A percentile compares a stretch with the other conserved stretches of the same genome.
Conservation (phyloP, 37 sponge, comb jelly and placozoan genomes). For the Cladorhizidae sp. region DNA sequence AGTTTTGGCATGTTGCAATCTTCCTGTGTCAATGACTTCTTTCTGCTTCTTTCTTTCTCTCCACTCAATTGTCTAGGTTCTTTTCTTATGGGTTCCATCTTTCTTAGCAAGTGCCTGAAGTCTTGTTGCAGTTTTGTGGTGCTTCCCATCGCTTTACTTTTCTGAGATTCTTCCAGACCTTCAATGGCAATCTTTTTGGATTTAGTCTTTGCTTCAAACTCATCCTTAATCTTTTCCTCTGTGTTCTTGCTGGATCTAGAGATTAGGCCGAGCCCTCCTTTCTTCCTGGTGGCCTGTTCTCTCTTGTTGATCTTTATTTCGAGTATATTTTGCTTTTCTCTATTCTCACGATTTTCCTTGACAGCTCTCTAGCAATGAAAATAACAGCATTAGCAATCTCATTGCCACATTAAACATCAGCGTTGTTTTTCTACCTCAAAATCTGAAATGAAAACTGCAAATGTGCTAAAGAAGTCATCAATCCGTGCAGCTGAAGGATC, state of each 20-base stretch:
- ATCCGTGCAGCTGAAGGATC: constrained; percentile 60
- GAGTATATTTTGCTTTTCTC: background rate
- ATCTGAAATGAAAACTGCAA: constrained; percentile 68
- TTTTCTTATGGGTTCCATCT: no score
- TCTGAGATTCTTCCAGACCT: background rate
- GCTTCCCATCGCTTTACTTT: background rate
- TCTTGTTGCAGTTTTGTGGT: background rate
- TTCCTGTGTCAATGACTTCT: no score
- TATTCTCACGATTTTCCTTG: constrained; percentile 21
- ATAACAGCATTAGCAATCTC: background rate
- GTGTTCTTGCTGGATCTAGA: background rate
- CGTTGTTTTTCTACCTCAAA: no score
- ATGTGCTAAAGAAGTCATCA: constrained; percentile 84
- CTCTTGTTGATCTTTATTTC: constrained; percentile 16
- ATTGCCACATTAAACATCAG: background rate
- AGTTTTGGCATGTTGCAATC: no score
- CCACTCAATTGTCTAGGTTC: no score
- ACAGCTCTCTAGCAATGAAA: constrained; percentile 13
- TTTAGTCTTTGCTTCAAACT: constrained; percentile 3
- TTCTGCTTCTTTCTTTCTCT: no score
- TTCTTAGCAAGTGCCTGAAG: constrained; percentile 7
- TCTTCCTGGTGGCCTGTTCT: constrained; percentile 10
- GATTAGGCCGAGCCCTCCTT: background rate
- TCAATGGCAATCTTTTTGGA: background rate
- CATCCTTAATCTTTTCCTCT: constrained; percentile 1